Base-by-base conservation (phyloP, 2,888 invertebrate species). In the Ceraclea dissimilis region DNA sequence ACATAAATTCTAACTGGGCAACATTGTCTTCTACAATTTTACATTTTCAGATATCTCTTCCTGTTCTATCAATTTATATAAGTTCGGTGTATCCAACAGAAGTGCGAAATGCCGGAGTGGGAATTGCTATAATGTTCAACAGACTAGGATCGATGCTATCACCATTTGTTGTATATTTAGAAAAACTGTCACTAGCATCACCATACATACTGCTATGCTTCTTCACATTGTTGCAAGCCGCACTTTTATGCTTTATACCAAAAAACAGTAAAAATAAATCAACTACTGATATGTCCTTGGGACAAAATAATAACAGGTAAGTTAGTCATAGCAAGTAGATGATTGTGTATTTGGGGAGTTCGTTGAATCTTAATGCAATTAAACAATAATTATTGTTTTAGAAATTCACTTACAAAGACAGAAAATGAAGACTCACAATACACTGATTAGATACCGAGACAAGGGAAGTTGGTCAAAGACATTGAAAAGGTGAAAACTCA, bases 21-120 rank as follows among this genome's bases (percentile, higher is more conserved):
- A 26, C 26, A 26, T 10, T 26, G 26, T 26, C 26, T 26, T 39
- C n/a, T 39, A n/a, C 39, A 46, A n/a, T 39, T 44, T 11, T 20
- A 16, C 20, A 2, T 16, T 52, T 53, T 21, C 68, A 82, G 81
- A 75, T 81, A 10, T 73, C 78, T 1, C 69, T 76, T 58, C 74
- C 77, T 52, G 72, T 84, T 0, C 71, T 88, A 54, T 90, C 87
- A 68, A 75, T 91, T 17, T 88, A 83, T 67, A 83, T 87, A 10
- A 86, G 88, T 0, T 90, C 91, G 70, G 69, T 90, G 33, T 90
- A 84, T 66, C 91, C 91, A 10, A 91, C 90, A 0, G 77, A 86
- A 16, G 79, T 87, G 2, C 76, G 91, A 17, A 90, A 90, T 66
- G 82, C 83, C 16, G 89, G 88, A 1, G 79, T 90, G 49, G 88